These are phyloP conservation scores for Eptatretus burgeri DNA, from an alignment of 2,113 vertebrate species.

Conservation along the genomic window DNA sequence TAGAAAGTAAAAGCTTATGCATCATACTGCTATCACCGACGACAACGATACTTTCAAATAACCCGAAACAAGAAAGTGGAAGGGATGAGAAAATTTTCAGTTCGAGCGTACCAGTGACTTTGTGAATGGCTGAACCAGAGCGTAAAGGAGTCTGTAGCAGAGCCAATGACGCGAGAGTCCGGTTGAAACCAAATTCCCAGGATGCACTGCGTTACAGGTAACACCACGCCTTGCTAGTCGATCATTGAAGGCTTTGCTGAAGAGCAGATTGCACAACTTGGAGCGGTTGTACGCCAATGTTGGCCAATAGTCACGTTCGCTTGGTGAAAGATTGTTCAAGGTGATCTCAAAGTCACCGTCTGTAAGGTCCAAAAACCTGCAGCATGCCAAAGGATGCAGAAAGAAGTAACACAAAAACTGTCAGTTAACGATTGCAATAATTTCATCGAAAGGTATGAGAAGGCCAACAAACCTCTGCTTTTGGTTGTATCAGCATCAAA, in stretches of 20 bases:
- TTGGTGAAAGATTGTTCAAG: conserved; percentile 37
- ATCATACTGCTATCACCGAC: too few relatives aligned
- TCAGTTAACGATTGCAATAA: too few relatives aligned
- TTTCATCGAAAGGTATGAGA: too few relatives aligned
- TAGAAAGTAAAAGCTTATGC: too few relatives aligned
- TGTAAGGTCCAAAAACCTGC: conserved; percentile 59
- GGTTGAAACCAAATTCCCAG: conserved; percentile 82
- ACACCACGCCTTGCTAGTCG: conserved; percentile 50
- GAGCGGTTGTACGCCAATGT: conserved; percentile 84
- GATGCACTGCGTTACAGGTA: conserved; percentile 50
- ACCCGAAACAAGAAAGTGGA: too few relatives aligned
- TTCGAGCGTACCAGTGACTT: conserved; percentile 67
- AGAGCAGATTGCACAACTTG: conserved; percentile 74
- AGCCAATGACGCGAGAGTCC: conserved; percentile 58
- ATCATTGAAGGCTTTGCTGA: conserved; percentile 59
- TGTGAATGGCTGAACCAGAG: conserved; percentile 60
- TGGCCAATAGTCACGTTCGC: conserved; percentile 58
- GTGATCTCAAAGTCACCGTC: conserved; percentile 45
- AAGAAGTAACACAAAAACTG: too few relatives aligned
- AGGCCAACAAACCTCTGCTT: too few relatives aligned
- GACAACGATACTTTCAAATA: too few relatives aligned
- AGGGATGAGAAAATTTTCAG: too few relatives aligned
- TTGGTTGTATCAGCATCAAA: too few relatives aligned
- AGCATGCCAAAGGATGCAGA: conserved; percentile 5
- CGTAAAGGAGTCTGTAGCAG: conserved; percentile 64